Base-by-base conservation (phyloP, 2,113 vertebrate genomes). In the Hippocampus barbouri region DNA sequence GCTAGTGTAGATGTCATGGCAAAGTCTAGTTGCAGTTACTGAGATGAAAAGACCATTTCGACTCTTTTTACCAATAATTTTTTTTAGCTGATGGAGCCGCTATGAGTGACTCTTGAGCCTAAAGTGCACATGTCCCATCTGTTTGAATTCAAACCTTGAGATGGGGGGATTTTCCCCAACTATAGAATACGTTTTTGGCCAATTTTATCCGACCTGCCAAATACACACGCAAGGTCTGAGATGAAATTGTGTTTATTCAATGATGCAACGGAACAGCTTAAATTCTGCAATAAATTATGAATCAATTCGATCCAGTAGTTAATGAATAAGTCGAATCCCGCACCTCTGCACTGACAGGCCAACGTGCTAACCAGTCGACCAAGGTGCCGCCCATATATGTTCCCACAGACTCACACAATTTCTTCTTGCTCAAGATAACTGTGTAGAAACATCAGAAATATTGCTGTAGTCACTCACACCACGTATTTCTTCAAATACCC, bases 1-100 rank as follows among this genome's bases (percentile, higher is more conserved):
- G 66, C 47, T 72, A 80, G 85, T 73, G 43, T 78, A 83, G 84
- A 86, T 84, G 84, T 89, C 87, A 83, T 85, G 81, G 84, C 79
- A 84, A 62, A 60, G 83, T 81, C 75, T 79, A 81, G 78, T 77
- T 77, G 86, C 61, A 69, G 70, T 70, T 82, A 75, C 79, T 75
- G 81, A 86, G 83, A 81, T 80, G 79, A 85, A 70, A 80, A 71
- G 49, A 57, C 23, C 78, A 72, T 83, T 87, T 73, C 68, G 69
- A 80, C 59, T 76, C 68, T 71, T 9, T 66, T 8, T 21, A 34
- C 59, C 73, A 38, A 38, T 5, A 5, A 38, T 38, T 38, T 38
- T 38, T 38, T 38, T 38, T 10, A 16, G 30, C 18, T 38, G 1
- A 1, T 25, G 8, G 47, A 40, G 18, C 16, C 16, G 38, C 15